Evolutionary conservation across 2,797 vertebrate species (phyloP), one percentile per base, ranked within the genome.

Genomic region (Craterocephalus amniculus): DNA sequence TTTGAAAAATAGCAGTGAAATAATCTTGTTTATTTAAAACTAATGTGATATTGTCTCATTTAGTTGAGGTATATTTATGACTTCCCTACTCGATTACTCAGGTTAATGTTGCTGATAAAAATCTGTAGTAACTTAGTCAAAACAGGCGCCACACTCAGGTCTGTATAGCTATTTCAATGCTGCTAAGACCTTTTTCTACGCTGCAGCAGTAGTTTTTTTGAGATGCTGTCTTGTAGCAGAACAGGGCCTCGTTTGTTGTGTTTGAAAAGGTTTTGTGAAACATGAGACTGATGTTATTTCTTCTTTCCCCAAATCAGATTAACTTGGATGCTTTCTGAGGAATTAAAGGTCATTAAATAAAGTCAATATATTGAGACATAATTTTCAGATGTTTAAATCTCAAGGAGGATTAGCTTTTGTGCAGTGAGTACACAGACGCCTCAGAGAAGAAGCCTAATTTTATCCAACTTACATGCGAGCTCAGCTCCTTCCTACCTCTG

Each of bases 251-350:
- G 5, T 36, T 82, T 77, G 68, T 82, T 61, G 24, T 32, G 27
- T 58, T 67, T 70, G 43, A 29, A 63, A 73, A 69, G 67, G 58
- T 76, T 79, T 31, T 59, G 55, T 43, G 72, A 79, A 77, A 75
- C 66, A 67, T 60, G 55, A 77, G 49, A 51, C 38, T 55, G 32
- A 10, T 59, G 52, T 62, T 20, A 43, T 60, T 61, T 63, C 34
- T 4, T 49, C 12, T n/a, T 35, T 61, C 58, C 12, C 20, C 20
- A 45, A 63, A 57, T 67, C 35, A 51, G 35, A 24, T 80, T 57
- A 49, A 48, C 61, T 59, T 31, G 9, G 4, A 16, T 14, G 11
- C n/a, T 62, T 62, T 63, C 5, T 43, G n/a, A 56, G 18, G 24
- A 40, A 36, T 24, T 6, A 18, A 63, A 57, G 7, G 27, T 26